Base-by-base conservation (phyloP, 2,888 invertebrate genomes). In the Drosophila robusta region DNA sequence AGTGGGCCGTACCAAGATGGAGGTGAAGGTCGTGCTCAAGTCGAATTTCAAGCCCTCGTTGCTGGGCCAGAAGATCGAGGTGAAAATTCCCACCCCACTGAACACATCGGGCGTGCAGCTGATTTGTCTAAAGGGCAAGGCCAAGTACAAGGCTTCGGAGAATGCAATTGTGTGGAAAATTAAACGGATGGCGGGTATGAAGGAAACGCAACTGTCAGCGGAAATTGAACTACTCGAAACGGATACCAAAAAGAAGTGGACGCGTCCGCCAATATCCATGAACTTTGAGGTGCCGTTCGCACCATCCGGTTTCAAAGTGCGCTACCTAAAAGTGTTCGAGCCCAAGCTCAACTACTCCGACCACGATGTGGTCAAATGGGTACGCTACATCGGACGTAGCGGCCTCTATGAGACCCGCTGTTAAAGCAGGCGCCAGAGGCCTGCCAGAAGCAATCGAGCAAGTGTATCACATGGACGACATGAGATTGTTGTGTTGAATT, bases 281-380 rank as follows among this genome's bases (percentile, higher is more conserved):
- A 99, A 98, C 93, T 99, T 99, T 92, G 99, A 99, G 94, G 99
- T 99, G 80, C 99, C 99, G 3, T 99, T 99, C 93, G 99, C 99
- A 9, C 99, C 99, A 5, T 99, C 99, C 54, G 99, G 99, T 1
- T 99, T 99, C 92, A 99, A 99, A 94, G 99, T 99, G 65, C 96
- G 99, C 41, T 99, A 99, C 93, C 93, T 99, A 90, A 99, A 99
- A 93, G 99, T 99, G 73, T 99, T 99, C 90, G 99, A 99, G 93
- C 97, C 99, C 0, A 99, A 99, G 92, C 94, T 99, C 87, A 99
- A 99, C 94, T 99, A 99, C 93, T 99, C 99, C 1, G 99, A 99
- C 93, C 99, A 99, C 90, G 99, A 99, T 92, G 99, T 99, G 79
- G 99, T 99, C 91, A 99, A 99, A 95, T 99, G 99, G 99, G 99